Evolutionary conservation across 1,140 invertebrate genomes (phyloP).

Genomic region (Conus betulinus): DNA sequence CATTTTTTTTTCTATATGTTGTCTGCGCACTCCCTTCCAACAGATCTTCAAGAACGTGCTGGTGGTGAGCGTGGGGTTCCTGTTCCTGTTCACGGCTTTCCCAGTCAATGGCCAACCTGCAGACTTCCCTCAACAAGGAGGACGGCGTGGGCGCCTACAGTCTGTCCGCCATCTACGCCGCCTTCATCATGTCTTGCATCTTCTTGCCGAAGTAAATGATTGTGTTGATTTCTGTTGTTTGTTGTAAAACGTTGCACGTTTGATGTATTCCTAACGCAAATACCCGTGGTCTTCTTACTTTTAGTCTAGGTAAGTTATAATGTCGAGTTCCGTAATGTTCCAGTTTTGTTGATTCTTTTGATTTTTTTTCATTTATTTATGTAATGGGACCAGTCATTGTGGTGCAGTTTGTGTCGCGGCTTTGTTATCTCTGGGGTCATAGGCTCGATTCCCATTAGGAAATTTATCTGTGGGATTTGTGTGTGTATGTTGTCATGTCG

Average conservation of each 20-base stretch:
- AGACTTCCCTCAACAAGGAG: conserved; percentile 70
- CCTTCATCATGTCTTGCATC: conserved; percentile 92
- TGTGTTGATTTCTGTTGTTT: background rate
- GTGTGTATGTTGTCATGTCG: too few species aligned
- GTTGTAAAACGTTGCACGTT: too few species aligned
- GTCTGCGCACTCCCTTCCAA: background rate
- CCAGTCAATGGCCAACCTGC: conserved; percentile 68
- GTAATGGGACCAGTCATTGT: too few species aligned
- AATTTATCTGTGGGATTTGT: too few species aligned
- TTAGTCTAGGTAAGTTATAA: background rate
- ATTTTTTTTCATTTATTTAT: background rate
- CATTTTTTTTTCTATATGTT: too few species aligned
- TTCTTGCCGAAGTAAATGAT: conserved; percentile 83
- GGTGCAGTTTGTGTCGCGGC: too few species aligned
- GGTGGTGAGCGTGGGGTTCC: conserved; percentile 67
- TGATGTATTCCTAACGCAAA: background rate
- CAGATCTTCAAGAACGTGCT: conserved; percentile 68
- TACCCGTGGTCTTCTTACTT: background rate
- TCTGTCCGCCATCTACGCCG: conserved; percentile 81
- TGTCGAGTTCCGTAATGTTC: background rate
- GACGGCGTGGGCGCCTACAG: conserved; percentile 64
- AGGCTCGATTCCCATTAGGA: too few species aligned
- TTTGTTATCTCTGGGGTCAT: too few species aligned
- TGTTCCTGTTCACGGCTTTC: conserved; percentile 72
- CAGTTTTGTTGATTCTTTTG: background rate